Base-by-base conservation (phyloP, 92 coral and sea anemone genomes). In the Zoanthus sansibaricus region DNA sequence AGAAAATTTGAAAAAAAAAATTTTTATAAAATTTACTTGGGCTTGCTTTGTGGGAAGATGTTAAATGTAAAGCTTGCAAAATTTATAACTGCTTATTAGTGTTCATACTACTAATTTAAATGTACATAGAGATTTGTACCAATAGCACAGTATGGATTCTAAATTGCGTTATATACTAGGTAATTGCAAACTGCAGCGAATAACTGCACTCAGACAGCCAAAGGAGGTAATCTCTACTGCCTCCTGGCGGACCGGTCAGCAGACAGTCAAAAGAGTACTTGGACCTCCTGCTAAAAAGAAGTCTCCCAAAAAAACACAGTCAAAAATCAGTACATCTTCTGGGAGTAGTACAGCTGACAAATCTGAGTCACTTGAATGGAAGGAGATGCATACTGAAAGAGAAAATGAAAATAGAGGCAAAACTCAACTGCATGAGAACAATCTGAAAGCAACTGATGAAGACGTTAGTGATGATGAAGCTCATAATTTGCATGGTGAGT, bases 201-300 rank as follows among this genome's bases (percentile, higher is more conserved):
- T 97, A 0, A 87, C 91, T 75, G 98, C 97, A 18, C 88, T 96
- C 10, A 89, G 89, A 44, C 88, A 91, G 14, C 99, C 98, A 55
- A 91, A 90, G 71, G 97, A 93, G 58, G 30, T 87, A 76, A 97
- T 97, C 49, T 91, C 96, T 4, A 95, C 99, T 3, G 88, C 93
- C 2, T 95, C 98, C 72, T 97, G 99, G 99, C 91, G 98, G 2
- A 85, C 98, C 54, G 99, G 99, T 5, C 95, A 95, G 79, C 95
- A 94, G 71, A 95, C 98, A 6, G 99, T 97, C 18, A 95, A 94
- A 76, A 91, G 90, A 56, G 89, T 97, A 15, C 89, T 97, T 72
- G 97, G 96, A 21, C 93, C 95, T 8, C 55, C 95, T 18, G 93
- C 87, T 75, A 95, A 90, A 77, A 88, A 83, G 71, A 91, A 84